Evolutionary conservation across 2,888 invertebrate species (phyloP).

Genomic region (Caenorhabditis auriculariae): DNA sequence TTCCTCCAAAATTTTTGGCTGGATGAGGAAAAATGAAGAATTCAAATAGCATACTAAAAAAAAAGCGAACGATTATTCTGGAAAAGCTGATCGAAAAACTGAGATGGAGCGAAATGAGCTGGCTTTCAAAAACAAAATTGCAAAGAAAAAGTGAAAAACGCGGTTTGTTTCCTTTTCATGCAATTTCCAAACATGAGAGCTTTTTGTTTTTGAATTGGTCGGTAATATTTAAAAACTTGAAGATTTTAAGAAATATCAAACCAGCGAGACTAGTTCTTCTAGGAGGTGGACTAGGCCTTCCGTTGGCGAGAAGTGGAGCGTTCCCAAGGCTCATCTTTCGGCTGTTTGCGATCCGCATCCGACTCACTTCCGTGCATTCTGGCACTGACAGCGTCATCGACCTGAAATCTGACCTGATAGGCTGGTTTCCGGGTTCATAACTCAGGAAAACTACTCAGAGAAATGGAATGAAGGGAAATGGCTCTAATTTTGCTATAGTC

Average conservation of each 20-base stretch:
- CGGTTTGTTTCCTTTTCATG: slow-evolving; percentile 13
- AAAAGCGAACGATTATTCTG: too few species aligned
- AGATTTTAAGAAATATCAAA: too few species aligned
- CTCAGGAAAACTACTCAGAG: too few species aligned
- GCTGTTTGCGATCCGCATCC: slow-evolving; percentile 26
- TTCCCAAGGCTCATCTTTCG: slow-evolving; percentile 42
- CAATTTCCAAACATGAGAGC: neutral
- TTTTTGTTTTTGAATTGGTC: neutral
- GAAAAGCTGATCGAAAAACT: too few species aligned
- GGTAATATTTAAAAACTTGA: neutral
- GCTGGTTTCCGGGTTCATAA: too few species aligned
- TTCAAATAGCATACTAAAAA: too few species aligned
- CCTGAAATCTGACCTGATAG: too few species aligned
- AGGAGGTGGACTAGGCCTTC: slow-evolving; percentile 34
- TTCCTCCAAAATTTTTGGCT: too few species aligned
- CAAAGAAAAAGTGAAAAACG: neutral
- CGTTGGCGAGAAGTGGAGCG: slow-evolving; percentile 34
- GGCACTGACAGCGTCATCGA: slow-evolving; percentile 45
- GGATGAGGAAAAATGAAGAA: too few species aligned
- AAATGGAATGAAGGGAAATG: too few species aligned
- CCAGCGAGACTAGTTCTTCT: slow-evolving; percentile 43
- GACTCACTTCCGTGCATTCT: slow-evolving; percentile 34
- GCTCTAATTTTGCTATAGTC: too few species aligned
- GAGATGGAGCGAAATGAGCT: too few species aligned
- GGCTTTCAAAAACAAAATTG: neutral